Evolutionary conservation across 2,888 invertebrate species (phyloP).

Genomic region (Carpatolechia fugitivella): DNA sequence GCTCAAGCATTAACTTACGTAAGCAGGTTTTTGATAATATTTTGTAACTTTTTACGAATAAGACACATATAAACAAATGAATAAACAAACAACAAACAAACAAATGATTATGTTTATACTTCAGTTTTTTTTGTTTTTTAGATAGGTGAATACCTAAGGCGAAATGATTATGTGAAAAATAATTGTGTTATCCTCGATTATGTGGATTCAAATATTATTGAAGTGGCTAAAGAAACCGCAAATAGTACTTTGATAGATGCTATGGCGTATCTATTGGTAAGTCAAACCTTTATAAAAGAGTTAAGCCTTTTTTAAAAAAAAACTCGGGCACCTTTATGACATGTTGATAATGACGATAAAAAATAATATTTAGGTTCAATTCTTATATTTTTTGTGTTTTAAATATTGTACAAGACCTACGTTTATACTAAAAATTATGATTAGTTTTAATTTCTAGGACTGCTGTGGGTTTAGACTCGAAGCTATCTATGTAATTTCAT

Average conservation of each 20-base stretch:
- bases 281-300: too few relatives aligned
- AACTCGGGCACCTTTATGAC: too few relatives aligned
- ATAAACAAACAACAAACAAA: too few relatives aligned
- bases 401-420: too few relatives aligned
- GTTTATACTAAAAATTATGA: background rate
- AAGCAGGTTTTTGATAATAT: background rate
- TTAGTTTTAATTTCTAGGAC: conserved; percentile 7
- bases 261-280: background rate
- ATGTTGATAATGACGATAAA: too few relatives aligned
- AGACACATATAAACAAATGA: too few relatives aligned
- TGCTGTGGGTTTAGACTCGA: conserved; percentile 11
- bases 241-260: background rate
- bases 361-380: too few relatives aligned
- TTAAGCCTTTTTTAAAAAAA: too few relatives aligned
- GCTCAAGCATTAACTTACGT: background rate
- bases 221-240: background rate
- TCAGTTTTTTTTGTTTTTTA: background rate
- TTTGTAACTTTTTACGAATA: too few relatives aligned
- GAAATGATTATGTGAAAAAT: background rate
- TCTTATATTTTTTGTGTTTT: too few relatives aligned
- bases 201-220: background rate
- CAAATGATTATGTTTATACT: too few relatives aligned
- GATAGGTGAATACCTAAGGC: background rate
- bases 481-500: conserved; percentile 10
- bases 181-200: background rate